phyloP scores from a whole-genome alignment of 2,113 vertebrate species.

The Numenius arquata region DNA sequence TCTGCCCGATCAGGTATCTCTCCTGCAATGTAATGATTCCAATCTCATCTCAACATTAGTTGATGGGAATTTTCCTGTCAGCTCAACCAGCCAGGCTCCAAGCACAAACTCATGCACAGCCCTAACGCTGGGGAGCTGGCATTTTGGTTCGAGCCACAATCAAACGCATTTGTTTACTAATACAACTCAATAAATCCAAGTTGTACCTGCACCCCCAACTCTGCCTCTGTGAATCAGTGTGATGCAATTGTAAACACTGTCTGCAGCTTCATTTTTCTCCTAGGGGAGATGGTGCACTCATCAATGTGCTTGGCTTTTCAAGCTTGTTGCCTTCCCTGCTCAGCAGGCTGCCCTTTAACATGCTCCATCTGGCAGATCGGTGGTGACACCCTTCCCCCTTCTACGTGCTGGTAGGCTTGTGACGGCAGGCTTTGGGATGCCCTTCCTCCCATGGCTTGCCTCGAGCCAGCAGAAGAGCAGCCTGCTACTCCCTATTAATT shows the following conservation, averaged over 20 bases:
- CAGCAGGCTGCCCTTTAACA: constrained; percentile 61
- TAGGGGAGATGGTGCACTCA: background rate
- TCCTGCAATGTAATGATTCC: background rate
- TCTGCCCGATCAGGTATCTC: background rate
- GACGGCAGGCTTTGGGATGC: background rate
- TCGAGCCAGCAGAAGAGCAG: constrained; percentile 12
- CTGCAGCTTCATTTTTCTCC: background rate
- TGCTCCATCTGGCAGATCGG: constrained; percentile 63
- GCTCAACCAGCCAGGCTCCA: background rate
- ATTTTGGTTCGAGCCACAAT: background rate
- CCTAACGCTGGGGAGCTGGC: background rate
- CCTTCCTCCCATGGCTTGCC: constrained; percentile 27
- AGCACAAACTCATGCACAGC: background rate
- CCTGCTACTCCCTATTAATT: constrained; percentile 58
- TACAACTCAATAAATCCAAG: background rate
- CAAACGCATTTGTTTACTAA: background rate
- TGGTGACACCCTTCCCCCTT: constrained; percentile 51
- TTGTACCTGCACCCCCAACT: background rate
- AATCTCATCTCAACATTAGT: background rate
- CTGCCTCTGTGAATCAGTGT: background rate
- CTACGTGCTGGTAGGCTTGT: constrained; percentile 23
- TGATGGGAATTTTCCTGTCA: background rate
- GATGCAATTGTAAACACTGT: background rate
- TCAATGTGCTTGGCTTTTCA: constrained; percentile 3
- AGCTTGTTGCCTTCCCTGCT: constrained; percentile 31